Base-by-base conservation (phyloP, 2,113 vertebrate species). In the Silurus meridionalis region DNA sequence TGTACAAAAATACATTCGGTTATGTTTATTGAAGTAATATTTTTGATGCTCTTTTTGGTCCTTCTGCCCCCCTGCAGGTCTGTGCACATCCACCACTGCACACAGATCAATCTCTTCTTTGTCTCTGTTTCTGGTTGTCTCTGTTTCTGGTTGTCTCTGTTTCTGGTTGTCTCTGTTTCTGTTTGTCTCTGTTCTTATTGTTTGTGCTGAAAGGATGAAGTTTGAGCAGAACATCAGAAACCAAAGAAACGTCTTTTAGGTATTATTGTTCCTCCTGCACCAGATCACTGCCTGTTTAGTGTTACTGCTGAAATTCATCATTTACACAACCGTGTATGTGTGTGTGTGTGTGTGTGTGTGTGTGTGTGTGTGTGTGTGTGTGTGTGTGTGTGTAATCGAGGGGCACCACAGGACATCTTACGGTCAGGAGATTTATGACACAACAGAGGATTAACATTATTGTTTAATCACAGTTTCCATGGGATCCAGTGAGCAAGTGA, bases 211-310 rank as follows among this genome's bases (percentile, higher is more conserved):
- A 9, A 19, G 15, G 50, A 55, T 23, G 85, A 71, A 55, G 64
- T 80, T 13, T 79, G 50, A 14, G 23, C 46, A 78, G 83, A 87
- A 81, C 21, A 81, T 57, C 67, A 85, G 87, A 85, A n/a, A 58
- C 87, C 83, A 48, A 25, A 87, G 75, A 87, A 69, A 57, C 77
- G 48, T 11, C 58, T 2, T 14, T 72, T n/a, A 81, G 37, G 6
- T 55, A 2, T 77, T 55, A 64, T 84, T 84, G 66, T 87, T 46
- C 50, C 28, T 37, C n/a, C 10, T 21, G 15, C 46, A 50, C 19
- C 8, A 21, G 37, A 71, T 74, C 46, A 50, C 71, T 50, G 71
- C 25, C 60, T 17, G 58, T 55, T 50, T 37, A 80, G 37, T 67
- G 17, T 84, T 80, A 48, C 66, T 87, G 50, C 66, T 82, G 71